Evolutionary conservation across 2,113 vertebrate species (phyloP).

Genomic region (Scartelaos histophorus): DNA sequence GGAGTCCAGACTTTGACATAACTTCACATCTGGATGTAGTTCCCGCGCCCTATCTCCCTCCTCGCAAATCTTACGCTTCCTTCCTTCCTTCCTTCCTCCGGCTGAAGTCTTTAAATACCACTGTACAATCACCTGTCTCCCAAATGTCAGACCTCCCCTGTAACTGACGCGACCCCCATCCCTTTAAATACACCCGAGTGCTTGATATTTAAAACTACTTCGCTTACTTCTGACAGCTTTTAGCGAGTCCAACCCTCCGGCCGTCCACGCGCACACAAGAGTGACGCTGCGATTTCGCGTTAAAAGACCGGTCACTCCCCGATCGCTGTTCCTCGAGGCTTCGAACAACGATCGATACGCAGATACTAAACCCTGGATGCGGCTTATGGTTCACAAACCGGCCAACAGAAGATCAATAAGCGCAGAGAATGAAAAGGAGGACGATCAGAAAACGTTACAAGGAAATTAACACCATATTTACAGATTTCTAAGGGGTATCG

Average conservation of each 20-base stretch:
- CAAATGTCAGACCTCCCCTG: constrained; percentile 50
- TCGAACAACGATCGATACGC: constrained; percentile 29
- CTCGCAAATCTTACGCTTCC: background rate
- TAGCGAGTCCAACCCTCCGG: constrained; percentile 34
- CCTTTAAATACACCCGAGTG: constrained; percentile 46
- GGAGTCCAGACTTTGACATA: too few relatives aligned
- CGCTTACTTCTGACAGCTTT: constrained; percentile 53
- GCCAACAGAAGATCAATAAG: background rate
- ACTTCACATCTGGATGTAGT: background rate
- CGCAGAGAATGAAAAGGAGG: background rate
- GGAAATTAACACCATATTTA: too few relatives aligned
- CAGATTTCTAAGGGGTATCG: too few relatives aligned
- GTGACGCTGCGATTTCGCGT: constrained; percentile 65
- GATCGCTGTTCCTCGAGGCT: constrained; percentile 25
- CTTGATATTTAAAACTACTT: constrained; percentile 54
- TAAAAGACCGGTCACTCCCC: constrained; percentile 50
- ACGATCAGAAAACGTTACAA: background rate
- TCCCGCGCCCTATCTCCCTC: background rate
- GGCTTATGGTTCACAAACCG: background rate
- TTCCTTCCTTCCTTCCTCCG: background rate
- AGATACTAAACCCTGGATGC: background rate
- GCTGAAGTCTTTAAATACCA: constrained; percentile 20
- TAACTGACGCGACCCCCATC: constrained; percentile 57
- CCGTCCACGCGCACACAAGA: constrained; percentile 45
- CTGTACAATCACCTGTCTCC: constrained; percentile 25